Conservation (phyloP, 2,113 vertebrate species). For the Atractosteus spatula region DNA sequence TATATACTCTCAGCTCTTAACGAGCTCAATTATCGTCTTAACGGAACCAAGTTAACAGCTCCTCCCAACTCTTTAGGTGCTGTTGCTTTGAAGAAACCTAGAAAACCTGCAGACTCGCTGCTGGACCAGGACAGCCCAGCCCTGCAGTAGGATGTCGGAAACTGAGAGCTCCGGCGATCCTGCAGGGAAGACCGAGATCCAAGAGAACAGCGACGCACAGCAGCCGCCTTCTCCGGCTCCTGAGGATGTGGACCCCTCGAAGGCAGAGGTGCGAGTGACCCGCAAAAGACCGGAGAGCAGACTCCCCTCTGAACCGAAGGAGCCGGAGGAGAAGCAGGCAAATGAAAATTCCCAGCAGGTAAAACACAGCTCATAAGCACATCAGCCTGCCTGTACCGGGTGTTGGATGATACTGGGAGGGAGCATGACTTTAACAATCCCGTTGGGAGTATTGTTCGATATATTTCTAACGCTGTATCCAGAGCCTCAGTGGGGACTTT, state of each 20-base stretch:
- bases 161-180: conserved; percentile 26
- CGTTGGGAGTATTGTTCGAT: too few species aligned
- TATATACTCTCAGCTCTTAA: too few species aligned
- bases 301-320: conserved; percentile 34
- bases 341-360: conserved; percentile 41
- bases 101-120: too few species aligned
- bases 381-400: too few species aligned
- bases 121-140: conserved; percentile 20
- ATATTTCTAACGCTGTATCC: too few species aligned
- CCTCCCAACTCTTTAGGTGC: too few species aligned
- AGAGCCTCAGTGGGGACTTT: too few species aligned
- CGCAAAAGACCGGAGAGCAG: conserved; percentile 79
- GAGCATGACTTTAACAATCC: too few species aligned
- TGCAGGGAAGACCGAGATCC: conserved; percentile 8
- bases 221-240: not conserved
- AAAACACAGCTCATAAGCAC: not conserved
- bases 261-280: conserved; percentile 56
- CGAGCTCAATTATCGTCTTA: too few species aligned
- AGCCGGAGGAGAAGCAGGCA: conserved; percentile 15
- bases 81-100: too few species aligned
- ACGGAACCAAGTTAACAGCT: too few species aligned
- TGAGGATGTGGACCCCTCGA: not conserved
- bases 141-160: conserved; percentile 56
- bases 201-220: not conserved
- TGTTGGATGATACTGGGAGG: too few species aligned